Conservation (phyloP, 2,888 invertebrate genomes). For the Shargacucullia verbasci region DNA sequence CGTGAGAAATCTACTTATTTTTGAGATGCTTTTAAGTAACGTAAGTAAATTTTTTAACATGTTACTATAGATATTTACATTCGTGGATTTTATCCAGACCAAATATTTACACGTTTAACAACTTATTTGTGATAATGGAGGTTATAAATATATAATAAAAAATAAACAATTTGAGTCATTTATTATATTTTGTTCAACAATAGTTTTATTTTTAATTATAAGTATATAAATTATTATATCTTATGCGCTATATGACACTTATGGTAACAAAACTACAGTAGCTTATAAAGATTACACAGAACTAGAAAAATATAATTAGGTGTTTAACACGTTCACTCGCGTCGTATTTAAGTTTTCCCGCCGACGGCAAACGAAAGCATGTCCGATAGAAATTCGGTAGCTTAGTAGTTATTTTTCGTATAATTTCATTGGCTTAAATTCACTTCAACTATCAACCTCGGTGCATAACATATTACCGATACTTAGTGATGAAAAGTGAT, state of each 20-base stretch:
- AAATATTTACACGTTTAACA: background rate
- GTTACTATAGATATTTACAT: too few relatives aligned
- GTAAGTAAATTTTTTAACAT: too few relatives aligned
- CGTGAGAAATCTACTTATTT: too few relatives aligned
- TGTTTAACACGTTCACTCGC: background rate
- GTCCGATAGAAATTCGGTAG: too few relatives aligned
- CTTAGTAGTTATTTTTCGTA: too few relatives aligned
- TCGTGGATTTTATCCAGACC: background rate
- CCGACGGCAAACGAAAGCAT: background rate
- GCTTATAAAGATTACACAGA: slow-evolving; percentile 14
- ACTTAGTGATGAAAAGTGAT: too few relatives aligned
- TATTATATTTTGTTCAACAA: slow-evolving; percentile 23
- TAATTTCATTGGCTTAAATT: too few relatives aligned
- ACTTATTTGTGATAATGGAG: background rate
- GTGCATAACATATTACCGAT: too few relatives aligned
- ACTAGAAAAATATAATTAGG: slow-evolving; percentile 23
- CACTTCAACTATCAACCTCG: too few relatives aligned
- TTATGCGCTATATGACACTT: slow-evolving; percentile 73
- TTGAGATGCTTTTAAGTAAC: too few relatives aligned
- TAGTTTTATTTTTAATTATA: slow-evolving; percentile 26
- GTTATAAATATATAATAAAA: slow-evolving; percentile 13
- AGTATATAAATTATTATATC: slow-evolving; percentile 60
- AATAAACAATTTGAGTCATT: background rate
- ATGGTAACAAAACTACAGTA: slow-evolving; percentile 60
- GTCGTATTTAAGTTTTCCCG: background rate